Evolutionary conservation across 2,113 vertebrate species (phyloP), one percentile per base, ranked within the genome.

Genomic region (Micronisus gabar): DNA sequence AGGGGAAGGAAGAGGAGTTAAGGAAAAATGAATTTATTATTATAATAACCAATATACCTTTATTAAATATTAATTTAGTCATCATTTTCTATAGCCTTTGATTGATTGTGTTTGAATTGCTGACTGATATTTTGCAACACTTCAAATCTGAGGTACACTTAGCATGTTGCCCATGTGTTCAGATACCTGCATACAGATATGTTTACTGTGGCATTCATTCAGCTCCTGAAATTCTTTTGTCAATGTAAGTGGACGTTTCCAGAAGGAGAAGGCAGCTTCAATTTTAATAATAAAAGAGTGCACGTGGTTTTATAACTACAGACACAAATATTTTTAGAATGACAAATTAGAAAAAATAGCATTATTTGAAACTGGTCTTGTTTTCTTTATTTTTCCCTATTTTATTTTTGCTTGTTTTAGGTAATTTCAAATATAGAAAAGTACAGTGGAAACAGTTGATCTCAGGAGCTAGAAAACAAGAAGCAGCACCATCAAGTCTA

Each of bases 51-150:
- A 89, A 79, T 92, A 89, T 86, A 52, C 36, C 76, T 95, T 91
- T 93, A 92, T 95, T 76, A 96, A 97, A 93, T 96, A 96, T 97
- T 96, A 91, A 96, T 92, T 88, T 93, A 91, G 27, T 63, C 43
- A 70, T 93, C 30, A 61, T 89, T 95, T 96, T 89, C 70, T 87
- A 4, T 63, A 80, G 73, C 53, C 23, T 72, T 68, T 95, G 83
- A 93, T 67, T 83, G 88, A 95, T 92, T 79, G 66, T 65, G 48
- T 89, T 88, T 79, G 86, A 86, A 91, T 89, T 95, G 59, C 68
- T 83, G 59, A 48, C 88, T 84, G 88, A 48, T 95, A 81, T 41
- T 96, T 93, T 89, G 70, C 80, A 94, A 58, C 80, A 62, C 36
- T 82, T 88, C 12, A 83, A 41, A 61, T 88, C 43, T 84, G 66